Percentiles rank a stretch among this genome's conserved stretches.
Conservation (phyloP, 1,140 invertebrate genomes). For the Achroia grisella region DNA sequence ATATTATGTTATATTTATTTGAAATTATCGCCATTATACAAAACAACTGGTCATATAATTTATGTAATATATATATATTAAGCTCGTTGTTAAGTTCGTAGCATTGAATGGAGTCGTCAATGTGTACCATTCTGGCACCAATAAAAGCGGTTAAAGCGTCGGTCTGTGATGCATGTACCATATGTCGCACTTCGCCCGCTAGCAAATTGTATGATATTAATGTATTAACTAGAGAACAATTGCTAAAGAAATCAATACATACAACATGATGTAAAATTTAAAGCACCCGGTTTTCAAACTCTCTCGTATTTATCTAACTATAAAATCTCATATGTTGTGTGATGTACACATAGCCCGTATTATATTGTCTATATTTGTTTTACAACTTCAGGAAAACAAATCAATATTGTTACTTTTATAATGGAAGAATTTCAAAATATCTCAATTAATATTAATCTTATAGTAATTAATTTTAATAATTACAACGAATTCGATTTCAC, state of each 20-base stretch:
- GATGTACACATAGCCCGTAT: constrained; percentile 55
- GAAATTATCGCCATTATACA: no score
- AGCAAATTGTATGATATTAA: constrained; percentile 10
- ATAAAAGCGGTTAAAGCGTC: neutral
- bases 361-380: constrained; percentile 62
- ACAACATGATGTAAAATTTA: constrained; percentile 71
- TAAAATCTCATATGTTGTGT: constrained; percentile 57
- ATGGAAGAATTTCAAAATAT: constrained; percentile 66
- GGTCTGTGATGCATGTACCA: neutral
- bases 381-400: constrained; percentile 43
- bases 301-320: constrained; percentile 65
- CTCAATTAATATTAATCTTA: constrained; percentile 51
- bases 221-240: constrained; percentile 54
- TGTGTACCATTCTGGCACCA: no score
- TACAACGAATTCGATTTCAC: constrained; percentile 65
- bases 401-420: constrained; percentile 45
- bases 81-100: no score
- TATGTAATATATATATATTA: no score
- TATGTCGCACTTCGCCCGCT: neutral
- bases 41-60: no score
- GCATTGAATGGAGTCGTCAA: no score
- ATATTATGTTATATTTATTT: no score
- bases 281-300: constrained; percentile 71
- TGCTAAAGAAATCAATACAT: constrained; percentile 64
- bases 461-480: constrained; percentile 52